Base-by-base conservation (phyloP, 2,888 invertebrate genomes). In the Rhagophthalmus giganteus region DNA sequence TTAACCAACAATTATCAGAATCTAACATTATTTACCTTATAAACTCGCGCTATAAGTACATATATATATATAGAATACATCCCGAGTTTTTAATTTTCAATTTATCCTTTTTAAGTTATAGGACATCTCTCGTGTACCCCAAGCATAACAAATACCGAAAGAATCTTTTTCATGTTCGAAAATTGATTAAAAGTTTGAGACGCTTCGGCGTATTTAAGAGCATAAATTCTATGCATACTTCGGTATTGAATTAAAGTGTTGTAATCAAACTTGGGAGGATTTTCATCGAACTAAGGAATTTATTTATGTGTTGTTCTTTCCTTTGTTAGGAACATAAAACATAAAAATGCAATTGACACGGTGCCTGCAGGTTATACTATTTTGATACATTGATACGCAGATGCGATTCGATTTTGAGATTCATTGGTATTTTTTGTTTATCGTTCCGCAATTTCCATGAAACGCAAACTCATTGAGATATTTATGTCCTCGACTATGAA, bases 221-320 rank as follows among this genome's bases (percentile, higher is more conserved):
- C 72, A 74, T 74, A 73, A 74, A 74, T 74, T 74, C 73, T 73
- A 71, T 72, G 74, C 73, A 74, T 74, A 74, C 73, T 74, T 74
- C 72, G 72, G 71, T 72, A 74, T 74, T 73, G 73, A 73, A 74
- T 74, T 74, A 74, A 73, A 74, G 72, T 71, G 72, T 72, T 73
- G 71, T 72, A 69, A 69, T 69, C 69, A 69, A 68, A 69, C 63
- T 65, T 62, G 54, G 56, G 55, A 59, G 63, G 57, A 58, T 66
- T 67, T 64, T 61, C 62, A 56, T 58, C 62, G 59, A 51, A 55
- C 59, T 58, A 64, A 54, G 66, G 67, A 69, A 69, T 69, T 69
- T 70, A 71, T 71, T 70, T 68, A 68, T 70, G 68, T 70, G 69
- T 70, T 69, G 69, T 69, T 70, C n/a, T 60, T 61, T 62, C 61